Evolutionary conservation across 1,140 invertebrate species (phyloP).

Genomic region (Coptotermes formosanus): DNA sequence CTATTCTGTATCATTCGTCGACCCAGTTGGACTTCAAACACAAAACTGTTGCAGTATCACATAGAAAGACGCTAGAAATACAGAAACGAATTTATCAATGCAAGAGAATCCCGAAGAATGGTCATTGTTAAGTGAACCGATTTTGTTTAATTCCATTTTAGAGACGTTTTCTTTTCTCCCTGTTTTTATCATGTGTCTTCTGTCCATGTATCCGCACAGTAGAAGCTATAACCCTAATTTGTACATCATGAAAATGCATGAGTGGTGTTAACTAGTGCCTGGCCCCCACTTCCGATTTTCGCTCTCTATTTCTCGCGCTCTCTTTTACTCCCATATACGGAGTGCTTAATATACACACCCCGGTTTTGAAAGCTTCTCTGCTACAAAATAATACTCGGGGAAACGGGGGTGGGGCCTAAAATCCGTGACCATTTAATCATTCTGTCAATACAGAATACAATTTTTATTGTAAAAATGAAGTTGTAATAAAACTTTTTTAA

Average conservation of each 20-base stretch:
- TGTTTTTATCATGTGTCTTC: background rate
- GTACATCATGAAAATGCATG: conserved; percentile 29
- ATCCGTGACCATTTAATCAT: no score
- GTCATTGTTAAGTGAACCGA: background rate
- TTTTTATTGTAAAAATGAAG: no score
- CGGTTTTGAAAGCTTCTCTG: background rate
- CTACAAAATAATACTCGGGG: background rate
- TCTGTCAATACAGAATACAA: no score
- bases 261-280: conserved; percentile 22
- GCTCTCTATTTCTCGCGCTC: background rate
- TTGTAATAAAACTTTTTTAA: no score
- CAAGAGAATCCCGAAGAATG: background rate
- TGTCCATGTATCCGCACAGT: background rate
- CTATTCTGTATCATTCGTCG: no score
- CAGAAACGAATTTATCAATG: background rate
- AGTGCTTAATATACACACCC: no score
- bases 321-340: background rate
- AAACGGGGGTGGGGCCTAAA: no score
- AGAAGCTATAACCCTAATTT: conserved; percentile 25
- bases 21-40: no score
- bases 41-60: no score
- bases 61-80: background rate
- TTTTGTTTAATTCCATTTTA: background rate
- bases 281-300: background rate
- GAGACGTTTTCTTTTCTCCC: background rate